Percentiles rank a stretch among this genome's conserved stretches.
phyloP scores from a whole-genome alignment of 1,140 invertebrate genomes.

The Akabosia matsudoensis region DNA sequence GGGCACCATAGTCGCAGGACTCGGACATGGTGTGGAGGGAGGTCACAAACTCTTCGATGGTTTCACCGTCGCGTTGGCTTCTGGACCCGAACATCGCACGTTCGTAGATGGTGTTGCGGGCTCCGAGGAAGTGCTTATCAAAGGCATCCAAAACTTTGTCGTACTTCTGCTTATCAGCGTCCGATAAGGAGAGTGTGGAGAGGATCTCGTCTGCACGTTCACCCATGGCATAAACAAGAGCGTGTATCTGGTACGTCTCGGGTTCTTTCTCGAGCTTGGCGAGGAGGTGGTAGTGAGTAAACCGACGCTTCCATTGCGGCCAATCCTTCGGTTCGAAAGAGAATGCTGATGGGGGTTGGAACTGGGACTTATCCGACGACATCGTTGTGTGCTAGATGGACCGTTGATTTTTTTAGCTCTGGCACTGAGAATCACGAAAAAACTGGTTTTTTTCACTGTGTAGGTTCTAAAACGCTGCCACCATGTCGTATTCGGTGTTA shows the following conservation, averaged over 20 bases:
- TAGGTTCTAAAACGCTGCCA: not conserved
- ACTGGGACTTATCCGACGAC: not conserved
- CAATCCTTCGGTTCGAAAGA: not conserved
- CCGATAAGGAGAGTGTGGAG: constrained; percentile 11
- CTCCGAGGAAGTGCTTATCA: constrained; percentile 37
- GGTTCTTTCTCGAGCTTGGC: not conserved
- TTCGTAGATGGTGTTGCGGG: constrained; percentile 42
- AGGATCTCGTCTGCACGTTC: constrained; percentile 25
- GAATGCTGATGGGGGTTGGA: not conserved
- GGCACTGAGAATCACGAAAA: not conserved
- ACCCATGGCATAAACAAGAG: constrained; percentile 10
- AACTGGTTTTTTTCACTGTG: not conserved
- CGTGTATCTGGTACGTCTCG: not conserved
- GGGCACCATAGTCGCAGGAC: constrained; percentile 13
- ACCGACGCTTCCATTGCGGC: not conserved
- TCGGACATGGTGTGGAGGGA: constrained; percentile 29
- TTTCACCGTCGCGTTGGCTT: constrained; percentile 38
- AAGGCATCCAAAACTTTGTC: constrained; percentile 36
- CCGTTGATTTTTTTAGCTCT: not conserved
- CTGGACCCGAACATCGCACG: constrained; percentile 43
- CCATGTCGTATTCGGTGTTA: not conserved
- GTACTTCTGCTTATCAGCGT: constrained; percentile 35
- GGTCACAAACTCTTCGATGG: constrained; percentile 44
- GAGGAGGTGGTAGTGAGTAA: not conserved
- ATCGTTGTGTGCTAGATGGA: not conserved